Evolutionary conservation across 2,888 invertebrate species (phyloP).

Genomic region (Meandrusa payeni): DNA sequence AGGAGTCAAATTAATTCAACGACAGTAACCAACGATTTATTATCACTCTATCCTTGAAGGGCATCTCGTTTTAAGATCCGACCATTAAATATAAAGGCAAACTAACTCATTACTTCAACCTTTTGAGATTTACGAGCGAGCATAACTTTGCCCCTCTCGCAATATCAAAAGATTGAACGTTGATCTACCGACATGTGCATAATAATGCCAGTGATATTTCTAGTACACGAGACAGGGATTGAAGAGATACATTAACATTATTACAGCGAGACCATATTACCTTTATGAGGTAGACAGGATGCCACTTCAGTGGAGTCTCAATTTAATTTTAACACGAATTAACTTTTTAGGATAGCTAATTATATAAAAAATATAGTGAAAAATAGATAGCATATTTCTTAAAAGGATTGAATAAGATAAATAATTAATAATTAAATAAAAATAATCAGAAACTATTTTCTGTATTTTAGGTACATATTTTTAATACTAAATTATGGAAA

Average conservation of each 20-base stretch:
- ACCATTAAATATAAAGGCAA: constrained; percentile 20
- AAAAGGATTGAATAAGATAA: too few species aligned
- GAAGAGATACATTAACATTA: not conserved
- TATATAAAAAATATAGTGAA: too few species aligned
- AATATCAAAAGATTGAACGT: constrained; percentile 16
- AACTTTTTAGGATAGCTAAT: too few species aligned
- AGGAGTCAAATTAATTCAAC: constrained; percentile 51
- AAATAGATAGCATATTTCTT: too few species aligned
- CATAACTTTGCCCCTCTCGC: constrained; percentile 15
- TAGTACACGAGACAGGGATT: not conserved
- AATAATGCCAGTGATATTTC: constrained; percentile 2
- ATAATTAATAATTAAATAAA: too few species aligned
- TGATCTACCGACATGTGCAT: constrained; percentile 4
- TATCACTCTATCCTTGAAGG: constrained; percentile 2
- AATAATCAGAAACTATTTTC: too few species aligned
- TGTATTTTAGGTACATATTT: too few species aligned
- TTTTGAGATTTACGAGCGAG: constrained; percentile 13
- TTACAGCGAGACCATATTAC: too few species aligned
- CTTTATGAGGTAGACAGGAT: too few species aligned
- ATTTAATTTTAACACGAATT: too few species aligned
- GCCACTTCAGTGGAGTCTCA: too few species aligned
- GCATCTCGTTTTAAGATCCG: constrained; percentile 11
- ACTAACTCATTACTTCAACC: constrained; percentile 16
- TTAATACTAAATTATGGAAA: too few species aligned
- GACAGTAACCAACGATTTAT: constrained; percentile 41